phyloP scores from a whole-genome alignment of 2,797 vertebrate species.

The Enteromius viviparus region DNA sequence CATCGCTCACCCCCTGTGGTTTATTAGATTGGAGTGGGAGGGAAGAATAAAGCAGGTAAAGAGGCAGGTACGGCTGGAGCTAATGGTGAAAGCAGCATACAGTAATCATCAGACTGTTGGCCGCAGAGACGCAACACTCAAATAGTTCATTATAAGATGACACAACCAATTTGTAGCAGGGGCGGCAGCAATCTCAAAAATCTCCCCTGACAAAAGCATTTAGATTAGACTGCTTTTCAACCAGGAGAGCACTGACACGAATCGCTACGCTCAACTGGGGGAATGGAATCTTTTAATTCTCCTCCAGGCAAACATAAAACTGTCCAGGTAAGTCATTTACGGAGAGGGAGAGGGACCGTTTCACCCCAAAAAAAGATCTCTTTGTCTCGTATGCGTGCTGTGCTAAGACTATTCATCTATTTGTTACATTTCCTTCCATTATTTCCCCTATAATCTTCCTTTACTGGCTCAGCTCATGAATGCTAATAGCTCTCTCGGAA shows the following conservation, averaged over 20 bases:
- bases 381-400: slow-evolving; percentile 58
- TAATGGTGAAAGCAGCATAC: slow-evolving; percentile 72
- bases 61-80: slow-evolving; percentile 63
- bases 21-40: slow-evolving; percentile 52
- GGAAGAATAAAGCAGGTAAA: slow-evolving; percentile 52
- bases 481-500: slow-evolving; percentile 91
- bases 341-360: slow-evolving; percentile 68
- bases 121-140: slow-evolving; percentile 81
- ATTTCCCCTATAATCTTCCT: slow-evolving; percentile 92
- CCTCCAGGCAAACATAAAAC: slow-evolving; percentile 84
- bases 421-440: slow-evolving; percentile 85
- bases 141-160: slow-evolving; percentile 85
- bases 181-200: slow-evolving; percentile 81
- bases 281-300: slow-evolving; percentile 83
- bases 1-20: slow-evolving; percentile 38
- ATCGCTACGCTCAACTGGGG: slow-evolving; percentile 71
- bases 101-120: slow-evolving; percentile 80
- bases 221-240: slow-evolving; percentile 80
- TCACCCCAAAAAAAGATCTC: slow-evolving; percentile 17
- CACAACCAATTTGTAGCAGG: slow-evolving; percentile 85
- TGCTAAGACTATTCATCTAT: slow-evolving; percentile 78
- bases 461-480: slow-evolving; percentile 86
- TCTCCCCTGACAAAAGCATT: slow-evolving; percentile 85
- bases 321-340: slow-evolving; percentile 84
- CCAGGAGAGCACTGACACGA: slow-evolving; percentile 76